A percentile compares a stretch with the other conserved stretches of the same genome.
These are phyloP conservation scores for Malurus elegans DNA, from an alignment of 2,113 vertebrate genomes.

Conservation along the genomic window DNA sequence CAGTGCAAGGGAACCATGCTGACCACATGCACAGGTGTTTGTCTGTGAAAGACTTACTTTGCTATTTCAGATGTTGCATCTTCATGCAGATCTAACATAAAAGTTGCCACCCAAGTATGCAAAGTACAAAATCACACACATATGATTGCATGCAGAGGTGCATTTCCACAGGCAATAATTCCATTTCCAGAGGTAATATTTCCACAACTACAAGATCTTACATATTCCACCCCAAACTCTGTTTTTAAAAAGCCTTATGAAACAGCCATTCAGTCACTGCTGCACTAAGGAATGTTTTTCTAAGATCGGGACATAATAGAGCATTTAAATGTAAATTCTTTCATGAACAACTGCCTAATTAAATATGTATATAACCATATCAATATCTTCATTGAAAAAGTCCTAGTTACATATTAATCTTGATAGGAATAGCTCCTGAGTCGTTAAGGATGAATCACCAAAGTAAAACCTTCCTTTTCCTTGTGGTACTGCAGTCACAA, in stretches of 20 bases:
- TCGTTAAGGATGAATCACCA: background rate
- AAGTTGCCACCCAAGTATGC: background rate
- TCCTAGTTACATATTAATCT: background rate
- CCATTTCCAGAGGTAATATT: background rate
- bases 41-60: background rate
- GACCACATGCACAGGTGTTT: background rate
- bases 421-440: background rate
- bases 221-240: background rate
- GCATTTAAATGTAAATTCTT: constrained; percentile 13
- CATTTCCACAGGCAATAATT: background rate
- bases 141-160: background rate
- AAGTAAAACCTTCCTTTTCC: background rate
- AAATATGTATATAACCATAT: constrained; percentile 9
- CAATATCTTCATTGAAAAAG: background rate
- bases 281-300: background rate
- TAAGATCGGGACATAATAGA: background rate
- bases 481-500: background rate
- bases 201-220: background rate
- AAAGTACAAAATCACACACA: background rate
- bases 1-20: background rate
- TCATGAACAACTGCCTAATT: constrained; percentile 9
- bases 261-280: background rate
- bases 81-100: background rate
- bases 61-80: background rate
- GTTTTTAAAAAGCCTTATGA: background rate